These are phyloP conservation scores for Dusona sp. DNA, from an alignment of 2,888 invertebrate species.

Conservation along the genomic window DNA sequence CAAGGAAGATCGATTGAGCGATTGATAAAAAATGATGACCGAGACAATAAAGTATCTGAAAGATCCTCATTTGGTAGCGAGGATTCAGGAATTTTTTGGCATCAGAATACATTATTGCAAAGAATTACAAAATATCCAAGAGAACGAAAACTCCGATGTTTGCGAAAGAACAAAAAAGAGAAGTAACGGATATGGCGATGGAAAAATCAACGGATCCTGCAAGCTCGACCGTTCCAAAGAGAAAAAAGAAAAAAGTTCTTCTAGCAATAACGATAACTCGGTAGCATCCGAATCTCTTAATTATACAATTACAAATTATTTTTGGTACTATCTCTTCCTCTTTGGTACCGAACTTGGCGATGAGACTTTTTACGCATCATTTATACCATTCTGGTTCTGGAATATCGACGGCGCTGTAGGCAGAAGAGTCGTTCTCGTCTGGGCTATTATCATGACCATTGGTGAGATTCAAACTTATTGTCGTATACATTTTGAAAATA, in stretches of 20 bases:
- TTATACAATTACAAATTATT: slow-evolving; percentile 88
- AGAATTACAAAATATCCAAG: slow-evolving; percentile 10
- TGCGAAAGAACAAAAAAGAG: slow-evolving; percentile 66
- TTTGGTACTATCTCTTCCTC: slow-evolving; percentile 94
- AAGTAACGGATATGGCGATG: slow-evolving; percentile 75
- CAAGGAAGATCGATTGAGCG: slow-evolving; percentile 38
- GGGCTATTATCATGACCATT: slow-evolving; percentile 94
- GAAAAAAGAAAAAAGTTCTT: slow-evolving; percentile 53
- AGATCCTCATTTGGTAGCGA: slow-evolving; percentile 91
- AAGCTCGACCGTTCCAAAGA: slow-evolving; percentile 26
- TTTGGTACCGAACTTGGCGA: slow-evolving; percentile 95
- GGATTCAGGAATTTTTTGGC: slow-evolving; percentile 93
- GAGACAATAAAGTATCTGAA: slow-evolving; percentile 88
- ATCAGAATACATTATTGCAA: slow-evolving; percentile 85
- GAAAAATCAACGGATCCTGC: slow-evolving; percentile 49
- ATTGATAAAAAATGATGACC: slow-evolving; percentile 60
- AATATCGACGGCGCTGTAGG: slow-evolving; percentile 96
- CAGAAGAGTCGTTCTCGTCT: slow-evolving; percentile 92
- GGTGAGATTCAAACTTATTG: slow-evolving; percentile 86
- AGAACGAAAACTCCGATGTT: slow-evolving; percentile 4
- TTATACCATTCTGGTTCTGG: slow-evolving; percentile 98
- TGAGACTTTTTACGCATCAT: slow-evolving; percentile 95
- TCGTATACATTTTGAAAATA: neutral
- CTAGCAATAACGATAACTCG: slow-evolving; percentile 84
- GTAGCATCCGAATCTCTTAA: slow-evolving; percentile 83